Evolutionary conservation across 2,113 vertebrate genomes (phyloP).

Genomic region (Scomber colias): DNA sequence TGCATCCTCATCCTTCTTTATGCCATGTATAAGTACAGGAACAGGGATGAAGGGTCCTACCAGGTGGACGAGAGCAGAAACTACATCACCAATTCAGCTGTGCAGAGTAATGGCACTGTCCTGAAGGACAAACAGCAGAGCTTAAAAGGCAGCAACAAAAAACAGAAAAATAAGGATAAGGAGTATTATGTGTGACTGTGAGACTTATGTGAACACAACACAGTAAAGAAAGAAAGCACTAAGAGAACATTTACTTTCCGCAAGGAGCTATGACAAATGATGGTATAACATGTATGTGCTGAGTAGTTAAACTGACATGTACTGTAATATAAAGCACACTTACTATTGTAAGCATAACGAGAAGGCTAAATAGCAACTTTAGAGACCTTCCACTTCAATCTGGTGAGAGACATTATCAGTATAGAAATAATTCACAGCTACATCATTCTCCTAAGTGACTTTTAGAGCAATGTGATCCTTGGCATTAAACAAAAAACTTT

Average conservation of each 20-base stretch:
- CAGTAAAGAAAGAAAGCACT: slow-evolving; percentile 71
- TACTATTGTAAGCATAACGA: slow-evolving; percentile 85
- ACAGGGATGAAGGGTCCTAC: slow-evolving; percentile 99
- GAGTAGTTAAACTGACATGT: slow-evolving; percentile 89
- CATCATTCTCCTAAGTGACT: slow-evolving; percentile 97
- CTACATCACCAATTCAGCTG: slow-evolving; percentile 99
- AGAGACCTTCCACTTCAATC: slow-evolving; percentile 89
- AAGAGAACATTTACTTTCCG: slow-evolving; percentile 82
- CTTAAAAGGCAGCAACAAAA: slow-evolving; percentile 96
- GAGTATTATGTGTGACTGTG: slow-evolving; percentile 97
- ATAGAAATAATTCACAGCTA: slow-evolving; percentile 92
- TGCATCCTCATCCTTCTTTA: slow-evolving; percentile 99
- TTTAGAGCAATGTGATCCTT: slow-evolving; percentile 86
- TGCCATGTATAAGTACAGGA: slow-evolving; percentile 99
- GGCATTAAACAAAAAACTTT: slow-evolving; percentile 75
- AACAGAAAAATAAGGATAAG: slow-evolving; percentile 99
- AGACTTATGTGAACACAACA: slow-evolving; percentile 47
- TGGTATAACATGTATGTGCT: slow-evolving; percentile 85
- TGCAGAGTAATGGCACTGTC: slow-evolving; percentile 97
- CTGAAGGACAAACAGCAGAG: slow-evolving; percentile 98
- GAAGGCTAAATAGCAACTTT: slow-evolving; percentile 86
- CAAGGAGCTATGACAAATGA: slow-evolving; percentile 87
- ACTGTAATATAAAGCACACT: slow-evolving; percentile 98
- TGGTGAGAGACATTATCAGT: slow-evolving; percentile 91
- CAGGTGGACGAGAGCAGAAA: slow-evolving; percentile 99